Conservation (phyloP, 2,888 invertebrate species). For the Tenthredo notha region DNA sequence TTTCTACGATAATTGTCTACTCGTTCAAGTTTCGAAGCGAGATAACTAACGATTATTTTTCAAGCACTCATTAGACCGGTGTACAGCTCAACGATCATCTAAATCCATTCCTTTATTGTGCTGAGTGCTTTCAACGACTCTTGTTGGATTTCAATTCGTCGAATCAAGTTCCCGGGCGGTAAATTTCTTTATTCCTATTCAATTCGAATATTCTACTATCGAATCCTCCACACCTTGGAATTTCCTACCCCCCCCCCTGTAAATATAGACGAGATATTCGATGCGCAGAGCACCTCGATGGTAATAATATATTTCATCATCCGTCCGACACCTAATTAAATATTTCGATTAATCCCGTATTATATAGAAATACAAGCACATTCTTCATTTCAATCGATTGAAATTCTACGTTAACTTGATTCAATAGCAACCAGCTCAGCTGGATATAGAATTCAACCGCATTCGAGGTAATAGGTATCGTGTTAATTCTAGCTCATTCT, state of each 20-base stretch:
- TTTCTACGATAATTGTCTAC: slow-evolving; percentile 35
- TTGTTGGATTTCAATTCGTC: slow-evolving; percentile 1
- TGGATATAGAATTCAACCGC: background rate
- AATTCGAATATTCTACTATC: slow-evolving; percentile 18
- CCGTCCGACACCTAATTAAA: background rate
- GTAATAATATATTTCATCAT: background rate
- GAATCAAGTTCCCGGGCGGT: background rate
- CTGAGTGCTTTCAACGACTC: slow-evolving; percentile 31
- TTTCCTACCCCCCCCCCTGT: background rate
- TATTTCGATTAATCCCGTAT: background rate
- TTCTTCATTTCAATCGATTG: background rate
- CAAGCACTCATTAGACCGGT: slow-evolving; percentile 45
- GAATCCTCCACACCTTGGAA: background rate
- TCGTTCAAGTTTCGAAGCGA: slow-evolving; percentile 36
- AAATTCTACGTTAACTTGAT: background rate
- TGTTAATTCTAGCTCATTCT: background rate
- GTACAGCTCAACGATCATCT: slow-evolving; percentile 43
- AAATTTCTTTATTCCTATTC: background rate
- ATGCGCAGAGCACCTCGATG: background rate
- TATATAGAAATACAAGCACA: background rate
- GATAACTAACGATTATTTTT: slow-evolving; percentile 46
- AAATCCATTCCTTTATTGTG: slow-evolving; percentile 38
- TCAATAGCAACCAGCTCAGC: background rate
- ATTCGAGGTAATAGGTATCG: background rate
- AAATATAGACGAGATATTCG: background rate